Base-by-base conservation (phyloP, 1,140 invertebrate species). In the Hirudo medicinalis region DNA sequence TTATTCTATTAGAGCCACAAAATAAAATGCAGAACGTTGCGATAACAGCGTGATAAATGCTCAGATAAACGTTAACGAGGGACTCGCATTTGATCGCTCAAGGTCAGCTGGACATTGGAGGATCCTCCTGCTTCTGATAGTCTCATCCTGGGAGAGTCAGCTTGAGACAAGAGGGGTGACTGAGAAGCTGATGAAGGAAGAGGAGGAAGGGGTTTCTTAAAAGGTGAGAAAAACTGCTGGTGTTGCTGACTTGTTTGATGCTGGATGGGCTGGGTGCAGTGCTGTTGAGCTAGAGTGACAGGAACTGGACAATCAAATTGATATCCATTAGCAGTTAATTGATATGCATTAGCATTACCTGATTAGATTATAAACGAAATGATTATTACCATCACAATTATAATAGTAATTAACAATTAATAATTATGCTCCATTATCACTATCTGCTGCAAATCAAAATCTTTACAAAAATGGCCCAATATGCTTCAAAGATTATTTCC, bases 191-290 rank as follows among this genome's bases (percentile, higher is more conserved):
- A 63, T 20, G 57, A 0, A 13, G 57, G 57, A 13, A 63, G 20
- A 13, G 57, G 57, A 25, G 57, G 57, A 11, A 63, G 29, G 22
- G 57, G 57, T 63, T 63, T 63, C 15, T 63, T 63, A 15, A 63
- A 63, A 25, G 57, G 57, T 25, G 57, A 63, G 22, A 32, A 63
- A 22, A 32, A 63, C 29, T 63, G 57, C 57, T 25, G 29, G 17
- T 63, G 57, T 22, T 63, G 57, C 57, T 63, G 57, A 63, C 22
- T 22, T 1, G 57, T 13, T n/a, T 63, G 57, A 22, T 63, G 57
- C 19, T 63, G 57, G 22, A 63, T 22, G 11, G 22, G 22, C 29
- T 25, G 29, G 22, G 29, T 63, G 57, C 22, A 63, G 11, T 25
- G 22, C 29, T 32, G 22, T 32, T 63, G 22, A 63, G 22, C 29